Evolutionary conservation across 64 coral and sea anemone species (phyloP).

Genomic region (Platygyra sinensis): DNA sequence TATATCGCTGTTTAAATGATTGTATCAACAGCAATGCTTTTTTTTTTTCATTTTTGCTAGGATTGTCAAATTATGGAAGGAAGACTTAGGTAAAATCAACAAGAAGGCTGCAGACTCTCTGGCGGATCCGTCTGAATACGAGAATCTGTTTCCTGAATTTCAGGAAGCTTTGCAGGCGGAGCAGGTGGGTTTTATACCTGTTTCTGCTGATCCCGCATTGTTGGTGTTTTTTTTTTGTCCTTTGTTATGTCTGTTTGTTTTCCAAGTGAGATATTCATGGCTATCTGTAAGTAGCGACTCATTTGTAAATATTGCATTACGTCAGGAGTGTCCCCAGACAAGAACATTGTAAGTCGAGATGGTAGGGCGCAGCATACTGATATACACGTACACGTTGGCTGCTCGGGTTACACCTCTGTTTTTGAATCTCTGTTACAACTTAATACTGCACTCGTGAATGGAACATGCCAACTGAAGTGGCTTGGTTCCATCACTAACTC

Average conservation of each 20-base stretch:
- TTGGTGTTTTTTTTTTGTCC: neutral
- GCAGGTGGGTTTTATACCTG: conserved; percentile 16
- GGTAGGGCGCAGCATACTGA: too few species aligned
- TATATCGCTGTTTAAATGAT: too few species aligned
- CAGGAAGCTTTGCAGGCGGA: conserved; percentile 94
- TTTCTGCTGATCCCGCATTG: too few species aligned
- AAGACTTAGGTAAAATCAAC: conserved; percentile 83
- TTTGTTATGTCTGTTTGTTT: neutral
- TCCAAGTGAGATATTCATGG: too few species aligned
- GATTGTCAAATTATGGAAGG: conserved; percentile 87
- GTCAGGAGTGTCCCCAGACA: too few species aligned
- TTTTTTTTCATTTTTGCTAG: conserved; percentile 11
- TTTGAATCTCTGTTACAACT: too few species aligned
- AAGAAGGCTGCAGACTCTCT: conserved; percentile 92
- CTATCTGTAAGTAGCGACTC: too few species aligned
- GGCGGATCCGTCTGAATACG: conserved; percentile 92
- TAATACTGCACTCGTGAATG: conserved; percentile 3
- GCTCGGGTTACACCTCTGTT: too few species aligned
- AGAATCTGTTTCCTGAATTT: conserved; percentile 96
- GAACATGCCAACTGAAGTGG: neutral
- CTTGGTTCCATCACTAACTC: conserved; percentile 33
- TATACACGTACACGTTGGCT: too few species aligned
- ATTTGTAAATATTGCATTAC: too few species aligned
- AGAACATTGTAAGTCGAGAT: too few species aligned
- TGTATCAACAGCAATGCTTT: neutral